Evolutionary conservation across 2,797 vertebrate species (phyloP).

Genomic region (Pristis pectinata): DNA sequence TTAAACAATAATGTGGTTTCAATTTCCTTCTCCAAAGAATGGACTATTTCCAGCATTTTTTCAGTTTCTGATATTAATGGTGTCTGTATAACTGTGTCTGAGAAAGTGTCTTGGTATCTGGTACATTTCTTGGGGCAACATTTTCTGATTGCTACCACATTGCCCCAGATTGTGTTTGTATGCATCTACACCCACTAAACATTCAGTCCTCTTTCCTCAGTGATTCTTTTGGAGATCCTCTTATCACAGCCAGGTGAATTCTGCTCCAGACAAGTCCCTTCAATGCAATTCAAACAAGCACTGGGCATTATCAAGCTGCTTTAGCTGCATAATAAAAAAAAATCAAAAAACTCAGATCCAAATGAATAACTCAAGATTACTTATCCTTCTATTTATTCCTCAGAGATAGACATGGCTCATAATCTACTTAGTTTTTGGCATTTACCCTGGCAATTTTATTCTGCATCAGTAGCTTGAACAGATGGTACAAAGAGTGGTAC

Average conservation of each 20-base stretch:
- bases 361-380: slow-evolving; percentile 32
- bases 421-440: slow-evolving; percentile 28
- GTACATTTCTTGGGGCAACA: not conserved
- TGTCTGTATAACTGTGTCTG: too few species aligned
- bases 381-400: slow-evolving; percentile 30
- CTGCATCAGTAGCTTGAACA: slow-evolving; percentile 29
- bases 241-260: not conserved
- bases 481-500: slow-evolving; percentile 25
- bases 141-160: not conserved
- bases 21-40: too few species aligned
- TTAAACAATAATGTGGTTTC: too few species aligned
- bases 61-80: not conserved
- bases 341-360: not conserved
- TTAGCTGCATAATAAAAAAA: slow-evolving; percentile 1
- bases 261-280: not conserved
- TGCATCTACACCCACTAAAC: not conserved
- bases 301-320: not conserved
- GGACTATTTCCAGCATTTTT: not conserved
- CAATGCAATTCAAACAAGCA: not conserved
- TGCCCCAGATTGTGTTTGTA: not conserved
- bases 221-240: not conserved
- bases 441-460: slow-evolving; percentile 26
- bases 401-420: not conserved
- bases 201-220: not conserved
- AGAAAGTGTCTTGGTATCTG: too few species aligned